phyloP scores from a whole-genome alignment of 2,113 vertebrate genomes.

The Cacatua alba region DNA sequence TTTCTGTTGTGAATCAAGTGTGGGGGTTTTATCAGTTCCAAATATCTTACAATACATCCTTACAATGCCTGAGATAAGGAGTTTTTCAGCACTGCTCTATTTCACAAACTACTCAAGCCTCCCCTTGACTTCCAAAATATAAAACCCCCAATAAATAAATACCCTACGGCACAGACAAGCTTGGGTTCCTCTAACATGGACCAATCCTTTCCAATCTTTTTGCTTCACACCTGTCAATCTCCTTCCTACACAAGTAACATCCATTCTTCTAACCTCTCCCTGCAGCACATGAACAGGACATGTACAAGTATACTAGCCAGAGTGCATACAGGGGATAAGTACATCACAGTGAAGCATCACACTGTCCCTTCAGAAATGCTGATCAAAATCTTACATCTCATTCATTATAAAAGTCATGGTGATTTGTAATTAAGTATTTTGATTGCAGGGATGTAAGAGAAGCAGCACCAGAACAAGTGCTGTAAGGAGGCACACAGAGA shows the following conservation, averaged over 20 bases:
- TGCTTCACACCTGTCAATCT: background rate
- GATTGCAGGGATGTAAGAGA: background rate
- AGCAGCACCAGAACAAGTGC: background rate
- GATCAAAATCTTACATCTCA: background rate
- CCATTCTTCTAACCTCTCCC: background rate
- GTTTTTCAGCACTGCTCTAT: background rate
- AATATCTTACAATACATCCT: background rate
- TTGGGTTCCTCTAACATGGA: background rate
- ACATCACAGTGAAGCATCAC: background rate
- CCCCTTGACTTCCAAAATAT: background rate
- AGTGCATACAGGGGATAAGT: accelerated
- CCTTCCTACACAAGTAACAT: accelerated
- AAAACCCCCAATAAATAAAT: background rate
- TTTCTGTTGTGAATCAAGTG: background rate
- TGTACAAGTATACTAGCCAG: background rate
- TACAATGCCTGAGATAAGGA: background rate
- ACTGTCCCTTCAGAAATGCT: background rate
- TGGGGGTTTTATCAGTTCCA: background rate
- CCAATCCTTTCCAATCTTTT: background rate
- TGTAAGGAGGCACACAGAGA: background rate
- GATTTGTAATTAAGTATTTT: background rate
- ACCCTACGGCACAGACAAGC: background rate
- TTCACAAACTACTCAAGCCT: background rate
- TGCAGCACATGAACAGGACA: background rate
- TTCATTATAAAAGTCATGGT: background rate